Conservation (phyloP, 2,888 invertebrate genomes). For the Globia sparganii region DNA sequence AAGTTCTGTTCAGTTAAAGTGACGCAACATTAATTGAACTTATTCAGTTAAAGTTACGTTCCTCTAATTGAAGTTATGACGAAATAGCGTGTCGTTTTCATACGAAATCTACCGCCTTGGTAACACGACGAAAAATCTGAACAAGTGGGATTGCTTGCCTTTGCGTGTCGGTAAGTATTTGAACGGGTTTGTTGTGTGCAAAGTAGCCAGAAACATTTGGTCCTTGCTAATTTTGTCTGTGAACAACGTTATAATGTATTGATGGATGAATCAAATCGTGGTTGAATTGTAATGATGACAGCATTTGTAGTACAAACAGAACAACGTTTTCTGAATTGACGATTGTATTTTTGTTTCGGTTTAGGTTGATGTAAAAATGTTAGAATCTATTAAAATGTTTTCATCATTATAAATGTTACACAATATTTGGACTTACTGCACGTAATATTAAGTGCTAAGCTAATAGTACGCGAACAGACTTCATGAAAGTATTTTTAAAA, state of each 20-base stretch:
- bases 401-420: not conserved
- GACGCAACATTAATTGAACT: conserved; percentile 53
- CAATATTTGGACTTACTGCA: not conserved
- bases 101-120: conserved; percentile 29
- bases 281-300: conserved; percentile 20
- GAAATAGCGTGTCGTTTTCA: conserved; percentile 58
- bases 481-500: not conserved
- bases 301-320: conserved; percentile 35
- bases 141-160: conserved; percentile 75
- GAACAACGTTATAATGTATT: conserved; percentile 64
- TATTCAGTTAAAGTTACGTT: conserved; percentile 53
- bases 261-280: conserved; percentile 13
- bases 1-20: conserved; percentile 44
- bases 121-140: conserved; percentile 31
- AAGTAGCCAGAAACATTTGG: conserved; percentile 79
- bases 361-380: conserved; percentile 1
- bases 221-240: conserved; percentile 80
- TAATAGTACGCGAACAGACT: too few species aligned
- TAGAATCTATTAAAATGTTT: not conserved
- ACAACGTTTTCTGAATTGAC: conserved; percentile 22
- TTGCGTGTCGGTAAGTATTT: conserved; percentile 79
- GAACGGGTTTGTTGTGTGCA: conserved; percentile 86
- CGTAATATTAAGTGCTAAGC: not conserved
- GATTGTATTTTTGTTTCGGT: conserved; percentile 15
- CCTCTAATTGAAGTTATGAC: conserved; percentile 55